Evolutionary conservation across 1,140 invertebrate species (phyloP), one percentile per base, ranked within the genome.

Genomic region (Heliconius eleuchia): DNA sequence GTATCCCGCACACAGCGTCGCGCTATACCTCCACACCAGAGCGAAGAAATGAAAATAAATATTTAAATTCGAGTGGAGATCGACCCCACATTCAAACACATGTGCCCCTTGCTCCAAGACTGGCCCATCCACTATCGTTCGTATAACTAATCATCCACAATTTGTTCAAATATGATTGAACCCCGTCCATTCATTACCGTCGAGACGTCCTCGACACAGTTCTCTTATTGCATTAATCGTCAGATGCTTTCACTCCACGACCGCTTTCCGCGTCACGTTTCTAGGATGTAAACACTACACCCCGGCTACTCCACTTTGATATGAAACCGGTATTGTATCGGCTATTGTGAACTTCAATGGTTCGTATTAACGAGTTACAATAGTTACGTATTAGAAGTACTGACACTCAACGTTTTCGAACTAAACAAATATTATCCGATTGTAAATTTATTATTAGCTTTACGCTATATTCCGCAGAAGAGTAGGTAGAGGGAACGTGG

Each of bases 231-330:
- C 89, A 90, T 89, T 91, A 93, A 91, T 87, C 87, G 88, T 86
- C 87, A 82, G 89, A 88, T 91, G 92, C 92, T 94, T 94, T 93
- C 92, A 92, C 92, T 89, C 84, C 83, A 78, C 86, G 80, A 85
- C 85, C 86, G 88, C 88, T 91, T 91, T 93, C 92, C 88, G 89
- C 91, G 88, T 94, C 91, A 93, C 89, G 89, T 89, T 91, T 91
- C 92, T 92, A 93, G 91, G 91, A 75, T 81, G 77, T 81, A 81
- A 81, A 81, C 80, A 81, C 34, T 70, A 55, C 42, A 66, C 42
- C 42, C 75, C 42, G 66, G 71, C 66, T 8, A 30, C n/a, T 74
- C 42, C 30, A 37, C 37, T 19, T n/a, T n/a, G 8, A 72, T 42
- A 39, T n/a, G 2, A 5, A 42, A 72, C 60, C 60, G 60, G 60